These are phyloP conservation scores for Vidua chalybeata DNA, from an alignment of 2,113 vertebrate species.

Conservation along the genomic window DNA sequence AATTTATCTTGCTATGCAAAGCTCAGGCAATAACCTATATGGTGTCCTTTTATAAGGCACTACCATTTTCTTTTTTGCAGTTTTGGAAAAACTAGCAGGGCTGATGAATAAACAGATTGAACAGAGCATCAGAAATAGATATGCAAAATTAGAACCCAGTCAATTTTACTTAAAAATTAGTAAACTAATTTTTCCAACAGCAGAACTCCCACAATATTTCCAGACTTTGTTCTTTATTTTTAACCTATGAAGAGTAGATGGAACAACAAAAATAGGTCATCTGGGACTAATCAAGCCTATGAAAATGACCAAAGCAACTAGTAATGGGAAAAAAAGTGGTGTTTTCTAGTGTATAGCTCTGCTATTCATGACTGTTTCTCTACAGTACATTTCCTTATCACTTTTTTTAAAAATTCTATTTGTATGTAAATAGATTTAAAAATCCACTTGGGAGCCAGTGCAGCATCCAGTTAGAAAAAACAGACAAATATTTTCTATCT, in stretches of 20 bases:
- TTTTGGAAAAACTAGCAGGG: not conserved
- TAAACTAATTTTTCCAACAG: not conserved
- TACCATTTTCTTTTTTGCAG: not conserved
- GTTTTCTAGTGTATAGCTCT: not conserved
- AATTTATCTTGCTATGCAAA: not conserved
- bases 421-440: not conserved
- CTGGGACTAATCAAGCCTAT: conserved; percentile 2
- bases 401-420: not conserved
- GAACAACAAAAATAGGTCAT: not conserved
- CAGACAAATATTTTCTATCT: not conserved
- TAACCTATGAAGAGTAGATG: not conserved
- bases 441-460: not conserved
- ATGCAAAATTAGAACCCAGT: not conserved
- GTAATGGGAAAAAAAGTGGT: not conserved
- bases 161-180: not conserved
- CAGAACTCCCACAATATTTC: not conserved
- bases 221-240: conserved; percentile 1
- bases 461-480: not conserved
- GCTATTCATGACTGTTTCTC: not conserved
- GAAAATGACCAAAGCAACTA: not conserved
- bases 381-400: not conserved
- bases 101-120: not conserved
- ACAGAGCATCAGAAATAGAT: not conserved
- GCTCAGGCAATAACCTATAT: not conserved
- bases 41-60: not conserved